Evolutionary conservation across 1,140 invertebrate species (phyloP), one percentile per base, ranked within the genome.

Genomic region (Eriosoma lanigerum): DNA sequence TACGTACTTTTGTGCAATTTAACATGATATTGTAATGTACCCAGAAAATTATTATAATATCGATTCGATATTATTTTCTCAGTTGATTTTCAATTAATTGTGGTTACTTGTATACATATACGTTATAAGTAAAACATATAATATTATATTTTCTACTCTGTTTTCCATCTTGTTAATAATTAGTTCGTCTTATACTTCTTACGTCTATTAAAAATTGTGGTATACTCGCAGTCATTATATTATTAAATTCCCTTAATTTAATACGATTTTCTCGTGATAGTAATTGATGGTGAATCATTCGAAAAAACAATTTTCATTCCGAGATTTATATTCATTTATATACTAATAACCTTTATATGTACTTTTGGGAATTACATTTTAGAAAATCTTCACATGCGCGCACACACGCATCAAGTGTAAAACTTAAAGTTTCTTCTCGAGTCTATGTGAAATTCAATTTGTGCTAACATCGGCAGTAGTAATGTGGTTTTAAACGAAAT

Each of bases 381-480:
- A n/a, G n/a, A 44, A 10, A 64, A 64, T 64, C 8, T 21, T n/a
- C 32, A 13, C 8, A n/a, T 19, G 10, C n/a, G 4, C 62, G 12
- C 32, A 21, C 1, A 66, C n/a, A 64, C 19, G 21, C n/a, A 15
- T 66, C 32, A 13, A 44, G n/a, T 46, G 64, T 44, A 44, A 21
- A 21, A 46, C n/a, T 44, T 44, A 66, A 54, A 66, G 64, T 66
- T 46, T n/a, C n/a, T 44, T 66, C 64, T 3, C n/a, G 4, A 2
- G 64, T 44, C 32, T 3, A 21, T 46, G n/a, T 66, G 19, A 46
- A 44, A 46, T 66, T 66, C 44, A 44, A 44, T 66, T 66, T 66
- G 3, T 19, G n/a, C 64, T 1, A 21, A n/a, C 32, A 38, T 38
- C 32, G 32, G 32, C 6, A 21, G 32, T n/a, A 3, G 32, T 38